phyloP scores from a whole-genome alignment of 1,140 invertebrate genomes.

The Drepana arcuata region DNA sequence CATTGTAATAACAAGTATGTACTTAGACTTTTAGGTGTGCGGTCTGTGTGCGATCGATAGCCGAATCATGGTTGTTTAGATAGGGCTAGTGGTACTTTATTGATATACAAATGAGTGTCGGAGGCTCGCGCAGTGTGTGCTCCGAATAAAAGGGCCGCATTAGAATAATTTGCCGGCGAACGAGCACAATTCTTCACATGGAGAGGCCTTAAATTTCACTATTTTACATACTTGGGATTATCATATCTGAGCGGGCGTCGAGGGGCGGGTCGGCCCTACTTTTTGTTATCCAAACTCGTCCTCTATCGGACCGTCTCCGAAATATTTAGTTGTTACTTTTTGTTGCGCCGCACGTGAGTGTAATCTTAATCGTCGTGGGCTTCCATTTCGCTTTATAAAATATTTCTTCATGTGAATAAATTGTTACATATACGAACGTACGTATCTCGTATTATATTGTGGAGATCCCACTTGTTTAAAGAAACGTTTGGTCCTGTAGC shows the following conservation, averaged over 20 bases:
- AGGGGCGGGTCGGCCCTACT: constrained; percentile 34
- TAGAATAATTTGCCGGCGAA: constrained; percentile 66
- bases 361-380: constrained; percentile 45
- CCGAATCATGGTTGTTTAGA: constrained; percentile 57
- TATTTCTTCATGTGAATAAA: constrained; percentile 12
- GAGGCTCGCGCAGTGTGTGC: constrained; percentile 53
- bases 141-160: constrained; percentile 66
- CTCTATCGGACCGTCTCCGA: constrained; percentile 58
- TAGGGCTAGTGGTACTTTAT: constrained; percentile 65
- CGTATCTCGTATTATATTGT: too few relatives aligned
- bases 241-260: constrained; percentile 60
- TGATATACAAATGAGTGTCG: constrained; percentile 67
- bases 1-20: constrained; percentile 34
- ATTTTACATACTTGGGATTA: constrained; percentile 70
- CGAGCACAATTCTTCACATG: constrained; percentile 69
- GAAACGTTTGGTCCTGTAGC: too few relatives aligned
- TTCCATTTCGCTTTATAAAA: constrained; percentile 23
- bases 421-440: too few relatives aligned
- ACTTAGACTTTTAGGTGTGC: constrained; percentile 11
- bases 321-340: constrained; percentile 72
- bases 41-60: constrained; percentile 18
- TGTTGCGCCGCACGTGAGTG: constrained; percentile 57
- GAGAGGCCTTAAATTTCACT: constrained; percentile 69
- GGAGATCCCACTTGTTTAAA: too few relatives aligned
- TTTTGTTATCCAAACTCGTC: constrained; percentile 63